Base-by-base conservation (phyloP, 1,140 invertebrate genomes). In the Maniola jurtina region DNA sequence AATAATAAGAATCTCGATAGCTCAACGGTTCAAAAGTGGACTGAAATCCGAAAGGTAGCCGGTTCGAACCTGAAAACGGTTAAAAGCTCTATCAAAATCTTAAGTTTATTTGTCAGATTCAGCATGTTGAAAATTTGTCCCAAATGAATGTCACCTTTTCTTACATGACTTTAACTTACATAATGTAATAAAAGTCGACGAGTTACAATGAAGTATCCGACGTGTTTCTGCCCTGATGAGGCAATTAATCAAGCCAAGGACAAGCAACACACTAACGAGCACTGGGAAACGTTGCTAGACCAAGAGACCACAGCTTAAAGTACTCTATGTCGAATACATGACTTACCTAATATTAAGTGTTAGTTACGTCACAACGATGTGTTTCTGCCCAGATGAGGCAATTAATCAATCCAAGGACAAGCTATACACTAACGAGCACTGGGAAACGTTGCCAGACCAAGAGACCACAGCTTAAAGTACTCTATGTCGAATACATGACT, bases 161-260 rank as follows among this genome's bases (percentile, higher is more conserved):
- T 40, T 40, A 40, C 38, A 13, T 45, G 42, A 45, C 10, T 45
- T 6, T 45, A 13, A 45, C 9, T 45, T 9, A 52, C 25, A 13
- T 13, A 52, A 52, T 13, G 25, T 25, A 52, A 52, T 52, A 52
- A 52, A 52, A 52, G 48, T 52, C 48, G 25, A 9, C 48, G 48
- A 52, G 6, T 7, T 52, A 52, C 48, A 52, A 52, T 25, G 48
- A 52, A 52, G 48, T 52, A 14, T 16, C 48, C 15, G 48, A 52
- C 48, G 48, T 52, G 48, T 52, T 52, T 25, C 48, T 11, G 15
- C 14, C 15, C 48, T 52, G 48, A 52, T 52, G 48, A 52, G 48
- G 48, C 48, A 52, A 52, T 52, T 52, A 52, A 52, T 52, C 48
- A 52, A 52, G 48, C 15, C 48, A 52, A 52, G 48, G 48, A 52